These are phyloP conservation scores for Aphidius gifuensis DNA, from an alignment of 1,140 invertebrate species.

Conservation along the genomic window DNA sequence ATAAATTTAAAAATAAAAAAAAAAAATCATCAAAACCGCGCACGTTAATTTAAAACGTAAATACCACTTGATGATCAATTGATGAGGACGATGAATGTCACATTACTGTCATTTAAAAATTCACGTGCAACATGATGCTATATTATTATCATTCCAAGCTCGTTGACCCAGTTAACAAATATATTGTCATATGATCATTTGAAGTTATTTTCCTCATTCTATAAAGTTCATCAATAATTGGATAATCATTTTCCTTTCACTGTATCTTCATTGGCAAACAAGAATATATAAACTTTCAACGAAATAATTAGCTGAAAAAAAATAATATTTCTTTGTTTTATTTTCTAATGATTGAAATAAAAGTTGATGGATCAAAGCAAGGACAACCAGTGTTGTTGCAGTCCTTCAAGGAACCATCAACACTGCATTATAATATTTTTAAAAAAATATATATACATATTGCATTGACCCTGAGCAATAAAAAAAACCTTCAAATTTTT, in stretches of 20 bases:
- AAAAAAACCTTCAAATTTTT: not conserved
- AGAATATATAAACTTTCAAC: not conserved
- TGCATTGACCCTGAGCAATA: not conserved
- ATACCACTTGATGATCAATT: conserved; percentile 22
- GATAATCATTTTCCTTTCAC: too few species aligned
- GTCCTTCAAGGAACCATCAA: not conserved
- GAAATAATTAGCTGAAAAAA: not conserved
- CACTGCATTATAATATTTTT: not conserved
- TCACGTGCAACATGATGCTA: conserved; percentile 10
- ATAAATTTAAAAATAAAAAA: too few species aligned
- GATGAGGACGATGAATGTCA: conserved; percentile 23
- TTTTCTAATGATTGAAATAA: too few species aligned
- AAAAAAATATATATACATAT: not conserved
- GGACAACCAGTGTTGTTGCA: too few species aligned
- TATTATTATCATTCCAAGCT: not conserved
- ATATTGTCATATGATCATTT: too few species aligned
- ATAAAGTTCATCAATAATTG: not conserved
- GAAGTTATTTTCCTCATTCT: not conserved
- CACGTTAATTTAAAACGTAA: conserved; percentile 11
- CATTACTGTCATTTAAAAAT: conserved; percentile 5
- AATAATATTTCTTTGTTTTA: not conserved
- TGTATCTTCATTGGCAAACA: too few species aligned
- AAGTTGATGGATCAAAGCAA: too few species aligned
- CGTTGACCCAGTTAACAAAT: not conserved
- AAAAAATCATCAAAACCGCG: too few species aligned